Evolutionary conservation across 2,113 vertebrate genomes (phyloP), one percentile per base, ranked within the genome.

Genomic region (Candoia aspera): DNA sequence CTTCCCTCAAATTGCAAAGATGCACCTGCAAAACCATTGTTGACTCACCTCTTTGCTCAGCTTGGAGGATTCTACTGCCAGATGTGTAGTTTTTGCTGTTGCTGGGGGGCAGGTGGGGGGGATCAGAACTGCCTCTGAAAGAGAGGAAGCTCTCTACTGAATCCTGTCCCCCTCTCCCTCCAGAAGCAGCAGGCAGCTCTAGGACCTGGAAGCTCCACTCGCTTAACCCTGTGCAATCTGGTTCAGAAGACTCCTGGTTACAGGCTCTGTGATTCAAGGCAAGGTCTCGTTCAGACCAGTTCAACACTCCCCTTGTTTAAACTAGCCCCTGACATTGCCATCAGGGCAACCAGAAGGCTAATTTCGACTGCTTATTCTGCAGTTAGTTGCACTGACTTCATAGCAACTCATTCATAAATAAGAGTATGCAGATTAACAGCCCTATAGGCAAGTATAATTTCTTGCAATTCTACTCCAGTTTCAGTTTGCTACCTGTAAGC

Each of bases 91-190:
- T 85, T 85, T 54, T 90, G 79, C 6, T 64, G 49, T 33, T 83
- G 42, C 10, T 53, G 12, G 33, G 8, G n/a, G 21, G 21, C 17
- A 24, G n/a, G 12, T 33, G 64, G 4, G 13, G 5, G 29, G 29
- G 33, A 37, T 8, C 29, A 92, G 55, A 84, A 58, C 87, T 60
- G 24, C 23, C 55, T n/a, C 29, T 33, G 21, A 53, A 11, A 92
- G 60, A 91, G 73, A 89, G 87, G 68, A 92, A 92, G 87, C 87
- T 89, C 68, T n/a, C 55, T 92, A 26, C 68, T n/a, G 1, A 60
- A 89, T 89, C 54, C 91, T 57, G 88, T 92, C 68, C 86, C 91
- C 57, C n/a, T 37, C 19, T 84, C 33, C 49, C 64, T 46, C 21
- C 0, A n/a, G 10, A 46, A n/a, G 23, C 21, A 53, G 0, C 15